Evolutionary conservation across 2,888 invertebrate genomes (phyloP), one percentile per base, ranked within the genome.

Genomic region (Hypselothyrea guttata): DNA sequence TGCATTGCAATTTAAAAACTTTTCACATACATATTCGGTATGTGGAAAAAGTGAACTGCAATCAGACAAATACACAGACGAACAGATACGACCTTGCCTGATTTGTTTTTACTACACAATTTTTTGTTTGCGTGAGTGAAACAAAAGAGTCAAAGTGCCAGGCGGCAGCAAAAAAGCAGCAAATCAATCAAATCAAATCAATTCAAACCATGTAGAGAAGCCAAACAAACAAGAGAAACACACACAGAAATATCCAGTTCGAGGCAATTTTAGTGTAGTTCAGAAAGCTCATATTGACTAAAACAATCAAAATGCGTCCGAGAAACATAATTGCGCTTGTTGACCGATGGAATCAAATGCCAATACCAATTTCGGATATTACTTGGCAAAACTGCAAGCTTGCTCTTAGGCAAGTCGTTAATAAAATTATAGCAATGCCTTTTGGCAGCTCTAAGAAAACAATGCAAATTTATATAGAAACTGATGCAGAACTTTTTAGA

Each of bases 111-210:
- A 44, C 35, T 11, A 41, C 18, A 46, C 31, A 44, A 9, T 59
- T 65, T 22, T 48, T 33, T 54, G 63, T 52, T 49, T 11, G 58
- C 38, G 51, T 64, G 52, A 7, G 45, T 31, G 33, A 48, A 57
- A 64, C 62, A 64, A 71, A 64, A 64, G 54, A 60, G 52, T 60
- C 51, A 74, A 68, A 74, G 58, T 68, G 58, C 60, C 74, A 73
- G 28, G 31, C 31, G 34, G 38, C n/a, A 45, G 12, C 38, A 9
- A 22, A 22, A 33, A 15, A 13, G 44, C 48, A 49, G 46, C 71
- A 60, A 77, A 75, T 75, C 75, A 78, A 78, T 78, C 78, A 77
- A 79, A 75, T 63, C 69, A 74, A 64, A 67, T 62, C 68, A 72
- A 71, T 62, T 64, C 61, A 68, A 60, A 60, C 51, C 74, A 42